Percentiles rank a stretch among this genome's conserved stretches.
phyloP scores from a whole-genome alignment of 1,140 invertebrate species.

The Nebria ingens region DNA sequence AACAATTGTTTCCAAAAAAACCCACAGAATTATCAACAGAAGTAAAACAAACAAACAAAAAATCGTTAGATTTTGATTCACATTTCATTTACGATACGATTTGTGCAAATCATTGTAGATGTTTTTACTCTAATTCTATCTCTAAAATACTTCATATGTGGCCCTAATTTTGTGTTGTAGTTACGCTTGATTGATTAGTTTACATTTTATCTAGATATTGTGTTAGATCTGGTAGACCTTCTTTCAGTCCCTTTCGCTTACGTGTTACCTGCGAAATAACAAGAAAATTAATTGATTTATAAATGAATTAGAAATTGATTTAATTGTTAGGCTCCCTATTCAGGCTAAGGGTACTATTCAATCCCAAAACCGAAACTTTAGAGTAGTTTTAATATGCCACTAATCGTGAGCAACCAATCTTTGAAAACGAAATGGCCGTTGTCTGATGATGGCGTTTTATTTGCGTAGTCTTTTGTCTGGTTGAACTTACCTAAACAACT shows the following conservation, averaged over 20 bases:
- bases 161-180: slow-evolving; percentile 23
- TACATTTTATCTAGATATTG: slow-evolving; percentile 94
- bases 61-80: neutral
- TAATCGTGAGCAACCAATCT: slow-evolving; percentile 21
- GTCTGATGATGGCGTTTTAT: slow-evolving; percentile 22
- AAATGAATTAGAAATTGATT: slow-evolving; percentile 11
- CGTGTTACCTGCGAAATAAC: slow-evolving; percentile 71
- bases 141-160: slow-evolving; percentile 14
- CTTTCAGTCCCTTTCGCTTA: slow-evolving; percentile 98
- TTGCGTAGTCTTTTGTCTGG: neutral
- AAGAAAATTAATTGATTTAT: slow-evolving; percentile 23
- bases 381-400: slow-evolving; percentile 33
- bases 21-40: neutral
- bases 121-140: neutral
- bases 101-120: neutral
- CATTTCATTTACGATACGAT: neutral
- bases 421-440: slow-evolving; percentile 17
- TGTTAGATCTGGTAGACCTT: slow-evolving; percentile 85
- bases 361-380: slow-evolving; percentile 38
- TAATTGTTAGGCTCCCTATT: slow-evolving; percentile 40
- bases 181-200: too few relatives aligned
- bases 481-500: slow-evolving; percentile 63
- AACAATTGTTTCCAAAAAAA: neutral
- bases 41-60: neutral
- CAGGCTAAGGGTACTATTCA: slow-evolving; percentile 29